Conservation (phyloP, 2,797 vertebrate genomes). For the Euthynnus affinis region DNA sequence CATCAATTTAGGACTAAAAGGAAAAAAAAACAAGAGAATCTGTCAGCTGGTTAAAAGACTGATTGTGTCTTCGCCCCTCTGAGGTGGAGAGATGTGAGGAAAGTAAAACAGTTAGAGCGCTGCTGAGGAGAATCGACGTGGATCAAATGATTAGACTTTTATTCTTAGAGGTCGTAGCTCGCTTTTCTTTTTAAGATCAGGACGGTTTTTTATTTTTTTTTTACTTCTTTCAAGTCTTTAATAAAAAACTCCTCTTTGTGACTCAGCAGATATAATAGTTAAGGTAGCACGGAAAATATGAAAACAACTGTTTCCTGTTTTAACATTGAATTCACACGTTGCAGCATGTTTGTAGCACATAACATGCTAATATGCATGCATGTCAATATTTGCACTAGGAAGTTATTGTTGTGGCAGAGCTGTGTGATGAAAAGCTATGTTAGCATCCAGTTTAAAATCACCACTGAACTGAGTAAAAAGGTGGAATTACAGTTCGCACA, state of each 20-base stretch:
- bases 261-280: not conserved
- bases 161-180: not conserved
- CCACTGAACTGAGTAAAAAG: too few species aligned
- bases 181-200: not conserved
- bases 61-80: not conserved
- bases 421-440: too few species aligned
- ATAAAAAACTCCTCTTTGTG: not conserved
- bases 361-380: too few species aligned
- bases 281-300: too few species aligned
- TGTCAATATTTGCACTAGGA: too few species aligned
- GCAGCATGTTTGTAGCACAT: too few species aligned
- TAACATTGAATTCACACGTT: too few species aligned
- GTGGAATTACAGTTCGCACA: too few species aligned
- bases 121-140: not conserved
- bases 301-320: too few species aligned
- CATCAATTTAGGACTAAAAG: not conserved
- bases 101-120: not conserved
- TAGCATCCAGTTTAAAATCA: too few species aligned
- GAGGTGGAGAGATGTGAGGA: conserved; percentile 2
- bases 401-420: too few species aligned
- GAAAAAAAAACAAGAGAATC: not conserved
- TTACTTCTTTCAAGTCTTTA: not conserved
- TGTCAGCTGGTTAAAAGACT: not conserved
- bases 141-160: not conserved
- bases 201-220: not conserved